A percentile compares a stretch with the other conserved stretches of the same genome.
Conservation (phyloP, 2,113 vertebrate genomes). For the Probosciger aterrimus region DNA sequence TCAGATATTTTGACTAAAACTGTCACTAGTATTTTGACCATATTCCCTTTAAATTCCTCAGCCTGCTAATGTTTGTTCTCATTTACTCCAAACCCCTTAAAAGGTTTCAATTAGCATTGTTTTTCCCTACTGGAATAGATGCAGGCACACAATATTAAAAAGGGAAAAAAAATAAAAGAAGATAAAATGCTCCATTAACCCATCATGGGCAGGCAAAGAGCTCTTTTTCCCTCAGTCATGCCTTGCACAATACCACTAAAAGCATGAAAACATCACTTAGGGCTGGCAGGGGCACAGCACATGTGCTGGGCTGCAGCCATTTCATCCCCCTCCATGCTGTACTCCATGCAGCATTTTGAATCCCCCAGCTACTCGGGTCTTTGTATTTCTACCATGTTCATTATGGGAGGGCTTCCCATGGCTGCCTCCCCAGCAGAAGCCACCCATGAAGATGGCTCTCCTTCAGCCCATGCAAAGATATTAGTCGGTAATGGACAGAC, state of each 20-base stretch:
- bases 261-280: neutral
- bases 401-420: neutral
- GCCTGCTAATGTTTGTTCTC: neutral
- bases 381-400: neutral
- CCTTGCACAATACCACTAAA: neutral
- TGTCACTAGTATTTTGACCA: neutral
- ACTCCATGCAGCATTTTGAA: neutral
- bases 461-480: neutral
- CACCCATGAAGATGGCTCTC: neutral
- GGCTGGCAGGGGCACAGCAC: neutral
- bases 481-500: neutral
- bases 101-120: neutral
- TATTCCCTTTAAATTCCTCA: constrained; percentile 5
- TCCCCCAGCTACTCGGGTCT: neutral
- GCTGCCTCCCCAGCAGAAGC: neutral
- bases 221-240: neutral
- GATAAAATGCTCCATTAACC: neutral
- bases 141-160: neutral
- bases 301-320: accelerated
- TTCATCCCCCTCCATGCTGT: neutral
- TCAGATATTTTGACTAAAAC: neutral
- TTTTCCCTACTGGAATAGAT: neutral
- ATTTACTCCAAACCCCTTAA: neutral
- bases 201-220: neutral
- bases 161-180: neutral